These are phyloP conservation scores for Agrochola lychnidis DNA, from an alignment of 2,888 invertebrate genomes.

Conservation along the genomic window DNA sequence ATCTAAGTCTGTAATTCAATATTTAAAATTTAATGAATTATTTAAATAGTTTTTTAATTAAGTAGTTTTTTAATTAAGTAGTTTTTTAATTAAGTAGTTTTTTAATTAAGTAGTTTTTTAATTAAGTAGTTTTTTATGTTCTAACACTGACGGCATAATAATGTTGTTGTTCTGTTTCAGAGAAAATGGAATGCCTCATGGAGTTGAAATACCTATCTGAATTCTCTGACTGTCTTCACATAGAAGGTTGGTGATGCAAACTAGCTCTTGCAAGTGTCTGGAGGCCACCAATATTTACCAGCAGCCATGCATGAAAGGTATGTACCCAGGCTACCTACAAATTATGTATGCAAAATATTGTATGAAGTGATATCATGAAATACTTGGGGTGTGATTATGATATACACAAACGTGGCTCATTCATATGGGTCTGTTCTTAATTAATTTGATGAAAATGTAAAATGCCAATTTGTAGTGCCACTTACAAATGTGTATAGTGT, in stretches of 20 bases:
- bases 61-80: no score
- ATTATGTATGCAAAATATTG: neutral
- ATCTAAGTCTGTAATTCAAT: no score
- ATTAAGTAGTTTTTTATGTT: no score
- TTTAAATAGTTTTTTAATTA: no score
- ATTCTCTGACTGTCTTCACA: no score
- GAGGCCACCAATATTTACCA: neutral
- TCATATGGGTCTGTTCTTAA: no score
- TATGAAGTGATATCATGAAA: neutral
- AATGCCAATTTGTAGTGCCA: neutral
- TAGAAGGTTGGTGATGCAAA: neutral
- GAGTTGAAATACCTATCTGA: neutral
- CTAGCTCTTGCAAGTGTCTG: neutral
- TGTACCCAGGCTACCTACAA: neutral
- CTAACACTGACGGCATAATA: no score
- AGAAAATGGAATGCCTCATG: neutral
- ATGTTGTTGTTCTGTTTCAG: no score
- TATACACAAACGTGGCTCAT: neutral
- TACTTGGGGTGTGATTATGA: neutral
- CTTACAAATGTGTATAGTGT: neutral
- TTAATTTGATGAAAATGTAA: no score
- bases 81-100: no score
- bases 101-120: no score
- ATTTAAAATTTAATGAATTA: no score
- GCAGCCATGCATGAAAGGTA: neutral